These are phyloP conservation scores for Speoplatyrhinus poulsoni DNA, from an alignment of 2,113 vertebrate species.

Conservation along the genomic window DNA sequence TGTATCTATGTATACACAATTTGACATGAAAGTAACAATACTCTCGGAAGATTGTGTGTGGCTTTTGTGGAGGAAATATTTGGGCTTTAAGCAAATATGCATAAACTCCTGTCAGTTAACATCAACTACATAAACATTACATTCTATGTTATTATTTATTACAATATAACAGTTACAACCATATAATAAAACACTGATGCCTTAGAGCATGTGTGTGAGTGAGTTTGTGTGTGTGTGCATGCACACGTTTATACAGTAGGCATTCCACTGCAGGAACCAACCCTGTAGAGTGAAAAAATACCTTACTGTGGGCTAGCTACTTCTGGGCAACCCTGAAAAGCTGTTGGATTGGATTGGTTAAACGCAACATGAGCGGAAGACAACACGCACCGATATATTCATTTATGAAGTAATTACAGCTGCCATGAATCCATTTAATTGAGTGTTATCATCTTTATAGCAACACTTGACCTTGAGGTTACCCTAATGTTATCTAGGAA, in stretches of 20 bases:
- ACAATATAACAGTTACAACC: background rate
- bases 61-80: slow-evolving; percentile 18
- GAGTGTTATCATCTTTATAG: too few species aligned
- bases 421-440: too few species aligned
- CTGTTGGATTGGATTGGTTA: too few species aligned
- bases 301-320: too few species aligned
- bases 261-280: background rate
- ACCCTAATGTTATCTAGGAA: too few species aligned
- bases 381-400: too few species aligned
- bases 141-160: slow-evolving; percentile 10
- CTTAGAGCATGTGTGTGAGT: background rate
- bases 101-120: slow-evolving; percentile 9
- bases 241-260: background rate
- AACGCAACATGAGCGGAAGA: too few species aligned
- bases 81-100: slow-evolving; percentile 13
- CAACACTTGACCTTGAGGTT: too few species aligned
- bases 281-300: too few species aligned
- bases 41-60: background rate
- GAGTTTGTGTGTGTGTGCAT: background rate
- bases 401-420: too few species aligned
- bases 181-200: slow-evolving; percentile 7
- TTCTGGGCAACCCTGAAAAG: too few species aligned
- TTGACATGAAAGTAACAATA: slow-evolving; percentile 14
- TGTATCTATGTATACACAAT: slow-evolving; percentile 3
- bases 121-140: slow-evolving; percentile 13